Base-by-base conservation (phyloP, 2,888 invertebrate species). In the Sarcophaga variegata region DNA sequence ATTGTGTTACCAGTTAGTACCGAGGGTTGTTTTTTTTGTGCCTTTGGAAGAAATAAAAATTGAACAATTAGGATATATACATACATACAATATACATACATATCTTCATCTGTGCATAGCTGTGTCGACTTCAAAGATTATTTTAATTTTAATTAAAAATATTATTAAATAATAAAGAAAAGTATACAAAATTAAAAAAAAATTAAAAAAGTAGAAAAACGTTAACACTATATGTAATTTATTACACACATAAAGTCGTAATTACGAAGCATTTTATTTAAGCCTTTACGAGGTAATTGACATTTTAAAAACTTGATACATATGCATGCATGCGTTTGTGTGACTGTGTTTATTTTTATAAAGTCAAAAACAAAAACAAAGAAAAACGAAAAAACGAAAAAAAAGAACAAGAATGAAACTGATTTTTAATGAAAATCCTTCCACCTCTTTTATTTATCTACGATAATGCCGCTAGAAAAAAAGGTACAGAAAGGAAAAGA, bases 201-300 rank as follows among this genome's bases (percentile, higher is more conserved):
- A 37, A 37, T 54, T 54, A 54, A 54, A 4, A 54, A 5, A 64
- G 12, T 64, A 25, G 4, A 64, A 25, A 64, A 64, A 27, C 22
- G 11, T 12, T 64, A 25, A 64, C 27, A 25, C 14, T 63, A 10
- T 2, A 37, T 8, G 8, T 17, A 66, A 17, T 66, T 66, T 27
- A 37, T 37, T 17, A 66, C 12, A 54, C 25, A 27, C n/a, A 49
- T 62, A 4, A 27, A 45, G 62, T 72, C 72, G 77, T 83, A 62
- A 66, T 77, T 66, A 66, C 20, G 60, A 47, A 37, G 5, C 45
- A 37, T 60, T 77, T 49, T 60, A 25, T 71, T 71, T 62, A 47
- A 81, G 17, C 25, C 11, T 72, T 64, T n/a, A 22, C 22, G 45
- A 72, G 72, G 69, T 75, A 83, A 83, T 72, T 69, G 83, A 79